Base-by-base conservation (phyloP, 1,140 invertebrate genomes). In the Heliconius hewitsoni region DNA sequence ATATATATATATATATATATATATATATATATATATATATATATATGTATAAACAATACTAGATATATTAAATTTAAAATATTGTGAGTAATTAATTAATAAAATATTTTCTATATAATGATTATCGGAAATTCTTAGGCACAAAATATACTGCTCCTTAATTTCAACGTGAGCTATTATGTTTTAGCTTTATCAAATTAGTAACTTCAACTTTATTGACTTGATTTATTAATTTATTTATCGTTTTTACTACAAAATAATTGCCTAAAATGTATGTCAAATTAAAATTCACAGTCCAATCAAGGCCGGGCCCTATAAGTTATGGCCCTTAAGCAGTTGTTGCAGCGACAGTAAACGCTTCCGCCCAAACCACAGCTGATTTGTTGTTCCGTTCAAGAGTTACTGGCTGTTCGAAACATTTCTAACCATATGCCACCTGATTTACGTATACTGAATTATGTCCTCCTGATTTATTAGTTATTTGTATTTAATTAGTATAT, bases 281-380 rank as follows among this genome's bases (percentile, higher is more conserved):
- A 66, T 30, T 66, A 5, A 66, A 30, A 66, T 66, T 66, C 60
- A 60, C 19, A 66, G 27, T 30, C 60, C 27, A 66, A 81, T 81
- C 76, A 77, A 73, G 77, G n/a, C 73, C 77, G 52, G 57, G 46
- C 39, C 78, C 84, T 79, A 87, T 91, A 87, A 90, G 83, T 89
- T 88, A 92, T 88, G 79, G 82, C 84, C 84, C 86, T 89, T 87
- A 87, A 88, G 85, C 88, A 89, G 89, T 90, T 91, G 88, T 90
- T 89, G 86, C 87, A 82, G 77, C 84, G 87, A 86, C 88, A 89
- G 86, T 90, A 88, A 92, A 90, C 83, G 86, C 86, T 91, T 93
- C 91, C 91, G 90, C 86, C 85, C 83, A 83, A 92, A 90, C 89
- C 89, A 82, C 90, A 90, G 85, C 88, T 93, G 92, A 94, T 94